phyloP scores from a whole-genome alignment of 2,113 vertebrate species.

The Ophthalmolycus amberensis region DNA sequence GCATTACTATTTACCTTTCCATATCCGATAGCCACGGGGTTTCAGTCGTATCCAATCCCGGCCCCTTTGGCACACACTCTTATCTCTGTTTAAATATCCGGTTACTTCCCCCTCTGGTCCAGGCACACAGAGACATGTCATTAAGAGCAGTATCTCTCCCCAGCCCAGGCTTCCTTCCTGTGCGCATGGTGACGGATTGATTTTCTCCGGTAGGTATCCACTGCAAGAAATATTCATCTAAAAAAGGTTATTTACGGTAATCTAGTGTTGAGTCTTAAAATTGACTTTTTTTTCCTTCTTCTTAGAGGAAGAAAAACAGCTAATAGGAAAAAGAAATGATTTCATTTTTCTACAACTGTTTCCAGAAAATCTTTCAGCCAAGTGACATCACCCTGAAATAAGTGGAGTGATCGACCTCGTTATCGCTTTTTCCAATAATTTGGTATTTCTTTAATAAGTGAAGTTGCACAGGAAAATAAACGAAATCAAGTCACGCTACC shows the following conservation, averaged over 20 bases:
- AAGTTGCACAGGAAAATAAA: conserved; percentile 3
- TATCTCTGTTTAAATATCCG: conserved; percentile 87
- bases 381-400: conserved; percentile 56
- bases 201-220: conserved; percentile 74
- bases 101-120: conserved; percentile 81
- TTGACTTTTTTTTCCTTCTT: not conserved
- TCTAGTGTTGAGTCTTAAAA: conserved; percentile 44
- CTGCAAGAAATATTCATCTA: conserved; percentile 69
- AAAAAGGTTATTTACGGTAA: conserved; percentile 67
- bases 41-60: conserved; percentile 76
- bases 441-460: conserved; percentile 31
- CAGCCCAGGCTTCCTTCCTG: conserved; percentile 80
- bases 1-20: conserved; percentile 81
- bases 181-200: conserved; percentile 80
- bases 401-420: conserved; percentile 22
- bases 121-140: conserved; percentile 80
- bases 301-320: conserved; percentile 28
- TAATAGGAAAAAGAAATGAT: conserved; percentile 40
- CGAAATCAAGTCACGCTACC: not conserved
- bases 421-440: conserved; percentile 37
- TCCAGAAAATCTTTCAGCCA: conserved; percentile 43
- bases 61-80: conserved; percentile 83
- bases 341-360: conserved; percentile 51
- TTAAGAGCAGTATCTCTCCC: conserved; percentile 80
- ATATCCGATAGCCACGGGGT: conserved; percentile 79